Conservation (phyloP, 2,888 invertebrate species). For the Mesoligia furuncula region DNA sequence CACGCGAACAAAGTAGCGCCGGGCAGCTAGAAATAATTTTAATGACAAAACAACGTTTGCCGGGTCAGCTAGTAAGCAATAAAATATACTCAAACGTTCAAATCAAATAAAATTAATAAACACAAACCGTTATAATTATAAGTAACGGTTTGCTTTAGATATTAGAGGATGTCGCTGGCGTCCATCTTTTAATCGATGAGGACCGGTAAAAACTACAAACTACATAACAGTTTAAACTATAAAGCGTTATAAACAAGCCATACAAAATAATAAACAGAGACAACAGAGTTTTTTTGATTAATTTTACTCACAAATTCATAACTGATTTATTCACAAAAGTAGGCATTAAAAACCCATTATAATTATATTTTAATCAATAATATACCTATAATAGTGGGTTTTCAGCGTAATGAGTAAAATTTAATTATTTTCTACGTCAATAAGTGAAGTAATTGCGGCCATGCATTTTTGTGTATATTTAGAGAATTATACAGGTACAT, state of each 20-base stretch:
- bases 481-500: no score
- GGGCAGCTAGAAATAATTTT: no score
- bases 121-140: not conserved
- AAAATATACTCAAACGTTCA: no score
- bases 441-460: not conserved
- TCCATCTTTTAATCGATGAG: not conserved
- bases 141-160: not conserved
- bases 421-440: not conserved
- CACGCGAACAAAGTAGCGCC: no score
- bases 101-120: not conserved
- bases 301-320: conserved; percentile 2
- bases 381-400: not conserved
- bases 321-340: not conserved
- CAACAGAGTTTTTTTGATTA: not conserved
- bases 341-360: not conserved
- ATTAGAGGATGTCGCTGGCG: not conserved
- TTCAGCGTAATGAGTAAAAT: not conserved
- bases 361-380: not conserved
- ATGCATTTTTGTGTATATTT: no score
- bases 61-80: no score
- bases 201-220: not conserved
- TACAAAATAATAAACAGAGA: not conserved
- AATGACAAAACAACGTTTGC: no score
- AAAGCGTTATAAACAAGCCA: not conserved
- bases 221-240: not conserved